Conservation (phyloP, 2,797 vertebrate species). For the Echiichthys vipera region DNA sequence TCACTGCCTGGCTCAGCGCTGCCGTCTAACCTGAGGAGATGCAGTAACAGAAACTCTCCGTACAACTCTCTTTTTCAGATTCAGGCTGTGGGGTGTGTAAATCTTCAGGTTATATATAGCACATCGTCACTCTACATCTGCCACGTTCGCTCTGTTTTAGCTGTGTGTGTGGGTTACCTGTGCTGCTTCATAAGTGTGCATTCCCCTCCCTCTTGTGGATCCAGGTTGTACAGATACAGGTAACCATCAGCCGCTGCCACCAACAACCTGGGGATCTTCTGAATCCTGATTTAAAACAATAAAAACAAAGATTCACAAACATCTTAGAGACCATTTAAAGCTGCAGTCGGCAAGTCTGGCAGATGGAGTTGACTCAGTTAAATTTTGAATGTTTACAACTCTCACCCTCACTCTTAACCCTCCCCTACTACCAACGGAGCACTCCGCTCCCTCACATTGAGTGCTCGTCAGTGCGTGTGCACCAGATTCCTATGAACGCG, state of each 20-base stretch:
- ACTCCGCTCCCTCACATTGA: too few species aligned
- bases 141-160: neutral
- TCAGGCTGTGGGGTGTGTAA: neutral
- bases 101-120: neutral
- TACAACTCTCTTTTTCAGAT: neutral
- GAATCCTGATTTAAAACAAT: conserved; percentile 86
- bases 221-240: conserved; percentile 98
- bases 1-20: conserved; percentile 93
- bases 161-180: conserved; percentile 85
- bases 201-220: conserved; percentile 97
- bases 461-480: too few species aligned
- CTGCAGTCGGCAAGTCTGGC: too few species aligned
- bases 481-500: too few species aligned
- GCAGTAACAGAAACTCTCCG: neutral
- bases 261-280: conserved; percentile 95
- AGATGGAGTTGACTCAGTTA: too few species aligned
- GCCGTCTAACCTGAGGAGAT: conserved; percentile 90
- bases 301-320: neutral
- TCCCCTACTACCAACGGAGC: too few species aligned
- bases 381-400: too few species aligned
- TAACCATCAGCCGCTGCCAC: conserved; percentile 97
- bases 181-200: conserved; percentile 99
- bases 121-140: neutral
- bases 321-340: neutral
- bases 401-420: too few species aligned